These are phyloP conservation scores for Alcedo quadribrachys DNA, from an alignment of 2,797 vertebrate species.

Conservation along the genomic window DNA sequence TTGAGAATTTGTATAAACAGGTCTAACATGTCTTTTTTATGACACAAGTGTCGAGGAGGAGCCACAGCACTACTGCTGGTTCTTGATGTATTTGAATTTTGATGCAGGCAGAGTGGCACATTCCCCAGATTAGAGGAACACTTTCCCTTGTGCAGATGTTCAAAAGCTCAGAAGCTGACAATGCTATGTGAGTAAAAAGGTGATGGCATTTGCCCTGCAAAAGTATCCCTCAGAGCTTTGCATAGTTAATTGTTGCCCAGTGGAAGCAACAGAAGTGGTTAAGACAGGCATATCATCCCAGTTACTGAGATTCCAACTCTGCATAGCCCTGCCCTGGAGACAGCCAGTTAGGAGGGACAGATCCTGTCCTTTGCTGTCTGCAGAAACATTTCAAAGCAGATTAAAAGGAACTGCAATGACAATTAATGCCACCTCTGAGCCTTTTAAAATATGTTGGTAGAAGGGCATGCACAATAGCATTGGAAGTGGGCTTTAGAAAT, in stretches of 20 bases:
- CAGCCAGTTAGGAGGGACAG: background rate
- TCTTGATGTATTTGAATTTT: background rate
- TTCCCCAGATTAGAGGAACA: background rate
- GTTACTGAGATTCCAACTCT: background rate
- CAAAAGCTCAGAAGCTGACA: background rate
- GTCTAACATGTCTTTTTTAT: background rate
- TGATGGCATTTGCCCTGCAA: background rate
- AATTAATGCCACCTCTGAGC: background rate
- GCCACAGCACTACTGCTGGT: background rate
- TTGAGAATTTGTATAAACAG: background rate
- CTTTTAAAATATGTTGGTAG: background rate
- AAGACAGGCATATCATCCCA: background rate
- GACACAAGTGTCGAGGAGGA: background rate
- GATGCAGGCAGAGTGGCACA: background rate
- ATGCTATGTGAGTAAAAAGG: background rate
- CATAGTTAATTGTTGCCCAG: background rate
- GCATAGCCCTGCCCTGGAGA: background rate
- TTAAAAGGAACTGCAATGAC: background rate
- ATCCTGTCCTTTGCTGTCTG: background rate
- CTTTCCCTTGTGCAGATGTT: background rate
- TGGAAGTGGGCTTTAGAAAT: background rate
- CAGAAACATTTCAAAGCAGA: background rate
- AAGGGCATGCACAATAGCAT: fast-evolving
- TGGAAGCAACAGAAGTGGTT: background rate
- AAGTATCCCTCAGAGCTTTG: background rate